Evolutionary conservation across 2,113 vertebrate species (phyloP).

Genomic region (Megaleporinus macrocephalus): DNA sequence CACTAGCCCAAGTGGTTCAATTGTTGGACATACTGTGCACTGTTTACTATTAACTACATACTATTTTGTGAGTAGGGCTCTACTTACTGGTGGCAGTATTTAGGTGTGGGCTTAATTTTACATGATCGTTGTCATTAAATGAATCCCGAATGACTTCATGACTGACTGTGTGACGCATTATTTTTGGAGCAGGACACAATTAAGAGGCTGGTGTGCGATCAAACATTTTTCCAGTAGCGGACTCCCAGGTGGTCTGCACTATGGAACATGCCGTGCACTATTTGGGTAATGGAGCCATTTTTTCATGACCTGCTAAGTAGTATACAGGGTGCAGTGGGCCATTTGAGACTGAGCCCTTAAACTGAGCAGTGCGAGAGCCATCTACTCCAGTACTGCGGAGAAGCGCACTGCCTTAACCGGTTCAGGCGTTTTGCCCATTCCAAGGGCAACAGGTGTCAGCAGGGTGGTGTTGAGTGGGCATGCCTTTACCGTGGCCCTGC

Average conservation of each 20-base stretch:
- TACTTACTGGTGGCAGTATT: too few species aligned
- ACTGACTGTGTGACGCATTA: background rate
- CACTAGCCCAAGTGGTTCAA: too few species aligned
- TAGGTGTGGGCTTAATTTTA: too few species aligned
- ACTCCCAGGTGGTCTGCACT: too few species aligned
- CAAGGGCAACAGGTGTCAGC: slow-evolving; percentile 79
- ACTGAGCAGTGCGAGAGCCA: background rate
- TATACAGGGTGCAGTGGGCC: background rate
- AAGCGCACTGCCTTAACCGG: slow-evolving; percentile 11
- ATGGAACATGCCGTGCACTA: background rate
- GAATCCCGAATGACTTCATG: too few species aligned
- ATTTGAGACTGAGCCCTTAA: background rate
- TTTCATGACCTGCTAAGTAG: background rate
- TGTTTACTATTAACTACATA: background rate
- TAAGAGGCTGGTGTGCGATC: too few species aligned
- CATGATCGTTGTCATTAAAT: too few species aligned
- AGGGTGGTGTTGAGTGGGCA: slow-evolving; percentile 57
- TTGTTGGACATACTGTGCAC: too few species aligned
- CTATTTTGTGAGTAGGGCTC: too few species aligned
- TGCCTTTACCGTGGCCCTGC: slow-evolving; percentile 48
- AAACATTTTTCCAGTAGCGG: too few species aligned
- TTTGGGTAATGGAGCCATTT: background rate
- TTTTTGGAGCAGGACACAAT: background rate
- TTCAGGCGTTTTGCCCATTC: slow-evolving; percentile 43
- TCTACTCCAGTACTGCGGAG: background rate